These are phyloP conservation scores for Drosophila parvula DNA, from an alignment of 1,140 invertebrate genomes.

Conservation along the genomic window DNA sequence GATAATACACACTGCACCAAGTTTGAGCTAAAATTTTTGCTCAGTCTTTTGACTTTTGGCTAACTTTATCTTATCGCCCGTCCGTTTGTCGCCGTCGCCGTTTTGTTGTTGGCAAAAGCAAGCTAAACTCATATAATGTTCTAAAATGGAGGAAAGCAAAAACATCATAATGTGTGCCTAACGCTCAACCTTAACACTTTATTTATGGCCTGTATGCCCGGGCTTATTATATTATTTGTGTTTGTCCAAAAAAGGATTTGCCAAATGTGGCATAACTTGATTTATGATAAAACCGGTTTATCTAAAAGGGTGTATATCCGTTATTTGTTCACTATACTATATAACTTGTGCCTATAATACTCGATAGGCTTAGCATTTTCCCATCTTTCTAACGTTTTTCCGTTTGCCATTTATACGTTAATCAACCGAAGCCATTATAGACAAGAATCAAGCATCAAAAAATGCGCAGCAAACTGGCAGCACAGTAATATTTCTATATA, in stretches of 20 bases:
- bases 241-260: constrained; percentile 16
- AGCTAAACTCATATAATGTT: constrained; percentile 31
- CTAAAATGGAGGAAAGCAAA: constrained; percentile 21
- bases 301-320: constrained; percentile 6
- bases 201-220: constrained; percentile 21
- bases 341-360: background rate
- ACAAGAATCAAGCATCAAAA: background rate
- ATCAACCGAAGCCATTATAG: background rate
- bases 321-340: background rate
- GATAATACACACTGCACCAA: background rate
- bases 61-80: constrained; percentile 60
- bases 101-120: constrained; percentile 22
- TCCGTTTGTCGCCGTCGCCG: constrained; percentile 16
- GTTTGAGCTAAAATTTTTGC: constrained; percentile 2
- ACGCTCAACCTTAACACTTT: constrained; percentile 36
- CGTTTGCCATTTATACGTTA: background rate
- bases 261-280: constrained; percentile 3
- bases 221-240: constrained; percentile 28
- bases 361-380: background rate
- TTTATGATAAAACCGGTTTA: constrained; percentile 4
- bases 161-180: constrained; percentile 20
- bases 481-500: background rate
- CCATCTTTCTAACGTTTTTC: background rate
- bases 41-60: constrained; percentile 34
- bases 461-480: background rate